These are phyloP conservation scores for Sinocyclocheilus anophthalmus DNA, from an alignment of 2,113 vertebrate genomes.

Conservation along the genomic window DNA sequence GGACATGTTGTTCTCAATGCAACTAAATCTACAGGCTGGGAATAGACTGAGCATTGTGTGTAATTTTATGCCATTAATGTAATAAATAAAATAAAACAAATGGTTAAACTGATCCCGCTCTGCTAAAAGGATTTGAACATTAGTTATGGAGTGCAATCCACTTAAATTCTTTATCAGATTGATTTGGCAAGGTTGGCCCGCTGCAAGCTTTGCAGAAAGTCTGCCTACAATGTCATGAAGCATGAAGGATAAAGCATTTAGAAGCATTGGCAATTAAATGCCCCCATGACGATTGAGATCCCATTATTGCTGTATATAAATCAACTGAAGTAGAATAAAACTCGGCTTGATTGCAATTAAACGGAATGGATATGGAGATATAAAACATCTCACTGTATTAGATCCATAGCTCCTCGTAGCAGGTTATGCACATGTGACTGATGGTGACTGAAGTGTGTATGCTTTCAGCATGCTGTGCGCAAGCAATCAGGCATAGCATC, in stretches of 20 bases:
- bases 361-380: neutral
- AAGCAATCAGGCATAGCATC: conserved; percentile 29
- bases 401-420: neutral
- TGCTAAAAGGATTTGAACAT: conserved; percentile 23
- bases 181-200: conserved; percentile 29
- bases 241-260: conserved; percentile 20
- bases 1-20: neutral
- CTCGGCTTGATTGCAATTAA: neutral
- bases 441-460: neutral
- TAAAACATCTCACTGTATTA: neutral
- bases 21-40: neutral
- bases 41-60: neutral
- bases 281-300: neutral
- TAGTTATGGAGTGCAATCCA: conserved; percentile 36
- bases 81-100: conserved; percentile 16
- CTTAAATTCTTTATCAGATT: conserved; percentile 41
- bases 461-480: neutral
- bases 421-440: neutral
- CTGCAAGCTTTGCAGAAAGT: conserved; percentile 30
- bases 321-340: neutral
- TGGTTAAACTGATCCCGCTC: neutral
- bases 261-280: neutral
- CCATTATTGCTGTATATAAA: neutral
- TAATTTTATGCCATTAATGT: neutral
- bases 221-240: neutral